phyloP scores from a whole-genome alignment of 1,140 invertebrate genomes.

The Caligus rogercresseyi region DNA sequence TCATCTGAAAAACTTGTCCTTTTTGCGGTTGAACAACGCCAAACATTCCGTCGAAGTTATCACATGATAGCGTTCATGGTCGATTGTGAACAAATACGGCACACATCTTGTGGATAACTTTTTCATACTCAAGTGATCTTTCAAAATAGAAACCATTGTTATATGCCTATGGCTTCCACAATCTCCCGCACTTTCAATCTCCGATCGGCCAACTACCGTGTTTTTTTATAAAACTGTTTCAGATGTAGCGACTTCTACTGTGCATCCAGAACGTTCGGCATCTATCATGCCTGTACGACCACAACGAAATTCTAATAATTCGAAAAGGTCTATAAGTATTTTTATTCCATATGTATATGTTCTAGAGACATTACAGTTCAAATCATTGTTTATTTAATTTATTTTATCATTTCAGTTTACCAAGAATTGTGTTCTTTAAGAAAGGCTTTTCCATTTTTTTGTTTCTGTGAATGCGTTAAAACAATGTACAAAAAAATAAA shows the following conservation, averaged over 20 bases:
- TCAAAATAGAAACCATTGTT: slow-evolving; percentile 22
- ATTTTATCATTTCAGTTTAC: too few relatives aligned
- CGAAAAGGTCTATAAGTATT: too few relatives aligned
- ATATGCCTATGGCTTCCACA: slow-evolving; percentile 23
- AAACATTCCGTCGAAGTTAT: slow-evolving; percentile 22
- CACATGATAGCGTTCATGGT: slow-evolving; percentile 11
- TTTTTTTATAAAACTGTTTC: not conserved
- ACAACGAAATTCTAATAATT: not conserved
- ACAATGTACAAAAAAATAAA: too few relatives aligned
- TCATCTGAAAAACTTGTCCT: slow-evolving; percentile 4
- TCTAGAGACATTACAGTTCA: too few relatives aligned
- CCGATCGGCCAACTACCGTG: slow-evolving; percentile 23
- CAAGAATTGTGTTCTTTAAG: too few relatives aligned
- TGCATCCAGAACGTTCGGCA: not conserved
- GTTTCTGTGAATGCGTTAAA: too few relatives aligned
- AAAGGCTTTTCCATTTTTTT: too few relatives aligned
- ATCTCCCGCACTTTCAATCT: slow-evolving; percentile 24
- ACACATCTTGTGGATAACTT: not conserved
- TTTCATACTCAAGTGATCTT: slow-evolving; percentile 16
- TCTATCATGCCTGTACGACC: not conserved
- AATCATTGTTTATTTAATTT: too few relatives aligned
- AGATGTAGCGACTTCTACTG: too few relatives aligned
- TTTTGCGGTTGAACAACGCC: slow-evolving; percentile 10
- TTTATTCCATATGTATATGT: too few relatives aligned
- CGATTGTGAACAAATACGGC: slow-evolving; percentile 9